Base-by-base conservation (phyloP, 1,140 invertebrate species). In the Triops longicaudatus region DNA sequence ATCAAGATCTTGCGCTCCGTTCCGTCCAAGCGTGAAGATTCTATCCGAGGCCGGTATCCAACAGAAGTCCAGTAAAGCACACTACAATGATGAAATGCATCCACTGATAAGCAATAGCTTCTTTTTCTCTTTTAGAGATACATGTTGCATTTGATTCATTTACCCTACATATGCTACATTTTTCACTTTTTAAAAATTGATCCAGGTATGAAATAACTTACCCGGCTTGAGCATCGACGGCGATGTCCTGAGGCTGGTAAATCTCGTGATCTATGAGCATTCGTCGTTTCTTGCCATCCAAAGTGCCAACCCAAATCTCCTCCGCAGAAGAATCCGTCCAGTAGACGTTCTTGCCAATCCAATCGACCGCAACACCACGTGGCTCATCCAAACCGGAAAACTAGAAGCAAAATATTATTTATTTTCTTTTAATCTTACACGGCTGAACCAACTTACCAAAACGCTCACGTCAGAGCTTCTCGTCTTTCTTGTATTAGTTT, bases 301-400 rank as follows among this genome's bases (percentile, higher is more conserved):
- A 84, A 72, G 87, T 86, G 2, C 88, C 85, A 6, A 89, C 88
- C 43, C 87, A 87, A 63, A 94, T 89, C 82, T 86, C 82, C 80
- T 89, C 84, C 72, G 84, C 83, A 78, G 87, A 86, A 31, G 87
- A 87, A 83, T 93, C 91, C 7, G 91, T 88, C 83, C 91, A 91
- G 83, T 94, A 95, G 22, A 95, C 83, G 75, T 88, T 86, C 78
- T 88, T 86, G 0, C 89, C 87, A 6, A 92, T 85, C 88, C 91
- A 93, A 84, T 96, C 93, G 26, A 95, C 87, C 5, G 91, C 88
- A 50, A 96, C 83, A 14, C 92, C 92, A 80, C 91, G 88, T 0
- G 93, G 91, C 75, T 88, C 85, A 22, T 84, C 82, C 42, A 89
- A 80, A 78, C 86, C 85, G 5, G 80, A 80, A 37, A 85, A 78